Conservation (phyloP, 2,113 vertebrate genomes). For the Diadophis punctatus region DNA sequence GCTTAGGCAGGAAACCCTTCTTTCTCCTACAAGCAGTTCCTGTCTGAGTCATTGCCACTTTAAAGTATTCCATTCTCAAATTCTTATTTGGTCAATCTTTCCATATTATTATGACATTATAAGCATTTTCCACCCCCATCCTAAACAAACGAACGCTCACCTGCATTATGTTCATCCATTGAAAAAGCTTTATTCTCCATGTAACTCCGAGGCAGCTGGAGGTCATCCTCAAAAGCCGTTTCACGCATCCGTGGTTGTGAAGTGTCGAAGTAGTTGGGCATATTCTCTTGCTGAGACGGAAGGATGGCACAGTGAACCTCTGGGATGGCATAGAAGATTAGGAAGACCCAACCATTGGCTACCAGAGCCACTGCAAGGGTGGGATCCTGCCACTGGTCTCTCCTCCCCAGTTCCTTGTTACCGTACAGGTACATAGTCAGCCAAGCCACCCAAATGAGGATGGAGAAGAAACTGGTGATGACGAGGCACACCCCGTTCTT, state of each 20-base stretch:
- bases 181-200: conserved; percentile 95
- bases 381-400: conserved; percentile 86
- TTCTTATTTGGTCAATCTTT: neutral
- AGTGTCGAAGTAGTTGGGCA: conserved; percentile 95
- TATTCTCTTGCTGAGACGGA: conserved; percentile 83
- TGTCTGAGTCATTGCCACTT: neutral
- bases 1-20: too few species aligned
- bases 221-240: conserved; percentile 93
- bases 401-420: conserved; percentile 74
- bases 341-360: conserved; percentile 90
- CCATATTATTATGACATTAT: neutral
- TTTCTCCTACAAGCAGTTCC: too few species aligned
- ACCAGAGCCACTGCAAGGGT: conserved; percentile 87
- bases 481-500: conserved; percentile 85
- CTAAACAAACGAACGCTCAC: conserved; percentile 58
- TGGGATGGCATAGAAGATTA: conserved; percentile 89
- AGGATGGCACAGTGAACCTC: conserved; percentile 87
- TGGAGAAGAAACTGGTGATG: conserved; percentile 80
- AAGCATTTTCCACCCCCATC: neutral
- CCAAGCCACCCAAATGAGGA: conserved; percentile 93
- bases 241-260: conserved; percentile 91
- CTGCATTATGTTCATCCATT: conserved; percentile 90
- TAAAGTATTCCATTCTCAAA: neutral
- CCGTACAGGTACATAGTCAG: conserved; percentile 93
- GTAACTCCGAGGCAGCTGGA: conserved; percentile 89